Evolutionary conservation across 2,113 vertebrate genomes (phyloP).

Genomic region (Forbesichthys agassizii): DNA sequence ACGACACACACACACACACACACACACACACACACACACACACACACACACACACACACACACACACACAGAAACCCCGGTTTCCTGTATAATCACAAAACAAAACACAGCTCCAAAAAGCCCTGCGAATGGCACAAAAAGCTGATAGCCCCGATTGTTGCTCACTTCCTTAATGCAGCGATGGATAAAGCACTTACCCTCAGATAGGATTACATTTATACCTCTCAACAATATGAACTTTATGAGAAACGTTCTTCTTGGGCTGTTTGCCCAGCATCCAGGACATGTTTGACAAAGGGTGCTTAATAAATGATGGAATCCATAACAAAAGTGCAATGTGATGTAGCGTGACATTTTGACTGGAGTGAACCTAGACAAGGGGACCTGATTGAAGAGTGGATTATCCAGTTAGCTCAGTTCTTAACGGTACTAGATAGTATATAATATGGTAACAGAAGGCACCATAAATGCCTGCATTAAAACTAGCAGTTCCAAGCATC

Average conservation of each 20-base stretch:
- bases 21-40: constrained; percentile 18
- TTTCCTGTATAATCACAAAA: constrained; percentile 47
- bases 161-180: constrained; percentile 39
- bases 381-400: too few species aligned
- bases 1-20: constrained; percentile 29
- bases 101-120: constrained; percentile 16
- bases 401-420: too few species aligned
- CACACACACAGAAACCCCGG: constrained; percentile 48
- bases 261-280: not conserved
- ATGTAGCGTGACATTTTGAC: too few species aligned
- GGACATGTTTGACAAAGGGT: not conserved
- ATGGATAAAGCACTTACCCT: constrained; percentile 19
- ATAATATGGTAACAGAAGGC: too few species aligned
- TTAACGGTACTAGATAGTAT: too few species aligned
- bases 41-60: constrained; percentile 20
- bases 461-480: too few species aligned
- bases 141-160: constrained; percentile 26
- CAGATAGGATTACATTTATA: not conserved
- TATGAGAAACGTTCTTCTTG: not conserved
- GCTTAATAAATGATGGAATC: not conserved
- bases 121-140: constrained; percentile 9
- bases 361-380: too few species aligned
- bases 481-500: too few species aligned
- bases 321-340: not conserved
- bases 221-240: not conserved